phyloP scores from a whole-genome alignment of 2,797 vertebrate species.

The Hylomyscus alleni region DNA sequence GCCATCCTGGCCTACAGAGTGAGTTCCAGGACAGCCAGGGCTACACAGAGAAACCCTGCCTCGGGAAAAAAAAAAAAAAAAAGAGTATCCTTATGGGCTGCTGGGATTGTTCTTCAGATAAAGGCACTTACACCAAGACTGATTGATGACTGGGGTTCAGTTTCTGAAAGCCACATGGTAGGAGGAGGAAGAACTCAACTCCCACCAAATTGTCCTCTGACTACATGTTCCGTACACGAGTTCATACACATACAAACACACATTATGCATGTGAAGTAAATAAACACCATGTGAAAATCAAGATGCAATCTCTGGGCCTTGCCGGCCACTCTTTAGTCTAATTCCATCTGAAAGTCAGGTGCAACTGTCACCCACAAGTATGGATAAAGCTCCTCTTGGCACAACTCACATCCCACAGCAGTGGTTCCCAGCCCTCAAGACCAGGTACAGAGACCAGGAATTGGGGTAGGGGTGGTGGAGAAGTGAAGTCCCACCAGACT shows the following conservation, averaged over 20 bases:
- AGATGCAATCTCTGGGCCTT: not conserved
- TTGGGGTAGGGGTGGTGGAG: rapidly evolving
- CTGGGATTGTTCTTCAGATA: not conserved
- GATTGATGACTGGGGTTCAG: not conserved
- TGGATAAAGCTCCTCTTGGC: not conserved
- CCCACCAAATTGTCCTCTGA: not conserved
- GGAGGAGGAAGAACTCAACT: not conserved
- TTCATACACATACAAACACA: not conserved
- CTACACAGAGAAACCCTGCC: too few species aligned
- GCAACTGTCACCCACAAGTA: not conserved
- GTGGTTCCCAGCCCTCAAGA: too few species aligned
- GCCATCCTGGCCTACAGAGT: too few species aligned
- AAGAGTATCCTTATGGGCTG: rapidly evolving
- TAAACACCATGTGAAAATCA: not conserved
- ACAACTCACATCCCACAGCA: not conserved
- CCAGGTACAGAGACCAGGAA: not conserved
- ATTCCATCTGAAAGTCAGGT: not conserved
- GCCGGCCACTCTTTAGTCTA: not conserved
- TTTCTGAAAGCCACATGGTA: not conserved
- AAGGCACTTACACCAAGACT: not conserved
- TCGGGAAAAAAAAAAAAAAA: too few species aligned
- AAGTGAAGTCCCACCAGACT: not conserved
- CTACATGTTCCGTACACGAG: not conserved
- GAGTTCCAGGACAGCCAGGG: too few species aligned
- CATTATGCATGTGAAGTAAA: not conserved